Base-by-base conservation (phyloP, 1,140 invertebrate species). In the Meteorus sp. region DNA sequence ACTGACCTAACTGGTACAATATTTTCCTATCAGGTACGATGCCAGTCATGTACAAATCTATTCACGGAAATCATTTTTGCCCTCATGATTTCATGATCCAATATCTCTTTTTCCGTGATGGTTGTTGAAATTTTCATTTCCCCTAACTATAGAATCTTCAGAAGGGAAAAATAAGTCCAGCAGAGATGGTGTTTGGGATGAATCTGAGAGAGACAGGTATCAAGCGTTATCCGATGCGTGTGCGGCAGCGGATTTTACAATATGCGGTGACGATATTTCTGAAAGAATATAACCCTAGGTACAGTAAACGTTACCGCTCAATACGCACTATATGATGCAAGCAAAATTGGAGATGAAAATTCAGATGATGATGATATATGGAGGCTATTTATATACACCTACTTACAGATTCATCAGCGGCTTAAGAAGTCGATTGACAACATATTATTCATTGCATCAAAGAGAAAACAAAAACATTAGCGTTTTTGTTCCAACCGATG, bases 151-250 rank as follows among this genome's bases (percentile, higher is more conserved):
- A 89, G 87, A 88, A 85, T 79, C 74, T 87, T 43, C 86, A 89
- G 73, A 89, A 89, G 78, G 87, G 89, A 37, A 91, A 93, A 78
- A 87, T 88, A 19, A 93, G 90, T 50, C 79, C 91, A n/a, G 85
- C 91, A 17, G 95, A 97, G 79, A 88, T 98, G 77, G 78, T 95
- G 3, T 95, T 97, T 81, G 95, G 95, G 11, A 87, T 98, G 82
- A 90, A 88, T 50, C 85, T 96, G 68, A 87, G 90, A 68, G 92
- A 95, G 72, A 92, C 93, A 0, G 95, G 94, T 4, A 85, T 97
- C 51, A 94, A 94, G 72, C 79, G 90, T 48, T 93, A 94, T 78
- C 93, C 92, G 3, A 78, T 94, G 22, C 82, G 92, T 11, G 87
- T 89, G 43, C 81, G 92, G 8, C 90, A 93, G 61, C 82, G 94